Evolutionary conservation across 2,888 invertebrate species (phyloP).

Genomic region (Drosophila percnosoma): DNA sequence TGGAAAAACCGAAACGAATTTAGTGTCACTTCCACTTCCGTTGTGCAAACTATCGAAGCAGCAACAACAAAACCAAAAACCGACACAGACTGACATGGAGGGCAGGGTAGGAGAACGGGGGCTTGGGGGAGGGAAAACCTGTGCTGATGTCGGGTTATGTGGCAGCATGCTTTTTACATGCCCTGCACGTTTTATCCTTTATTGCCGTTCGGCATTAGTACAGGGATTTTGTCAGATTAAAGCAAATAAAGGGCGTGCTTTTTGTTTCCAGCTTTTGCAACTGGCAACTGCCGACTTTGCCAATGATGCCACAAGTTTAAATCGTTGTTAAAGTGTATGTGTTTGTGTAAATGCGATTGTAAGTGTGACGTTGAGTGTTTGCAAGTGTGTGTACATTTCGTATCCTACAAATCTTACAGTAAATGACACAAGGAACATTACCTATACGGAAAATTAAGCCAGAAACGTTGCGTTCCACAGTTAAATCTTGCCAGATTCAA

Average conservation of each 20-base stretch:
- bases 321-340: conserved; percentile 49
- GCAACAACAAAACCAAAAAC: conserved; percentile 45
- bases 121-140: not conserved
- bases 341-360: conserved; percentile 3
- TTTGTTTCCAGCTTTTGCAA: conserved; percentile 63
- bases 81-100: conserved; percentile 20
- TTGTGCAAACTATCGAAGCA: conserved; percentile 75
- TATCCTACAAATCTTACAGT: conserved; percentile 14
- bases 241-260: conserved; percentile 78
- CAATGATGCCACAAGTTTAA: conserved; percentile 73
- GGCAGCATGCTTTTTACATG: conserved; percentile 66
- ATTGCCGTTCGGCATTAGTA: conserved; percentile 80
- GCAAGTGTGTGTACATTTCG: conserved; percentile 17
- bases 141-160: conserved; percentile 29
- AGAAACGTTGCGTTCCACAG: not conserved
- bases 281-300: conserved; percentile 49
- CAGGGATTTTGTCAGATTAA: conserved; percentile 77
- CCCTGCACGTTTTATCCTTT: conserved; percentile 82
- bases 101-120: not conserved
- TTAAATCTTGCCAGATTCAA: not conserved
- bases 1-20: conserved; percentile 77
- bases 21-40: conserved; percentile 80
- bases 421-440: conserved; percentile 13
- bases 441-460: not conserved
- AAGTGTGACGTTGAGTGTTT: conserved; percentile 3